A percentile compares a stretch with the other conserved stretches of the same genome.
These are phyloP conservation scores for Chaetorhynchus papuensis DNA, from an alignment of 2,113 vertebrate genomes.

Conservation along the genomic window DNA sequence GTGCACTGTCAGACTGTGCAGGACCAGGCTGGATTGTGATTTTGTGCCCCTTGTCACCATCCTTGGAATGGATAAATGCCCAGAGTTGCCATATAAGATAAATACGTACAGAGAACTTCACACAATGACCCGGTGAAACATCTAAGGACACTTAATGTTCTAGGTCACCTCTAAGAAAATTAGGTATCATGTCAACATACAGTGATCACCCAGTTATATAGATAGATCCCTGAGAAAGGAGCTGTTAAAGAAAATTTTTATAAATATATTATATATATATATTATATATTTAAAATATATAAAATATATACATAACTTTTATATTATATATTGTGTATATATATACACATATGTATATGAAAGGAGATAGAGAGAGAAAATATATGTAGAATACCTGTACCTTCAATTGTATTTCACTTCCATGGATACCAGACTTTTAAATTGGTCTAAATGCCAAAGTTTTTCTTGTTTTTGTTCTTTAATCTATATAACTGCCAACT, in stretches of 20 bases:
- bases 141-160: neutral
- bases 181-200: neutral
- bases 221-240: neutral
- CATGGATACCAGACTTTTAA: neutral
- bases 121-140: neutral
- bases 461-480: neutral
- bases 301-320: neutral
- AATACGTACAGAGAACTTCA: neutral
- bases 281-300: neutral
- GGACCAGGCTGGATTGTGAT: accelerated
- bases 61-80: neutral
- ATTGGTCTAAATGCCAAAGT: neutral
- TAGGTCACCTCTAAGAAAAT: neutral
- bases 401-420: neutral
- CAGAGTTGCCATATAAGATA: neutral
- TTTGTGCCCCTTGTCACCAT: neutral
- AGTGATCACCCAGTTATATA: neutral
- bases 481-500: neutral
- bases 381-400: neutral
- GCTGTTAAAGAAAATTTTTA: neutral
- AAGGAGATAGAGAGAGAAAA: too few relatives aligned
- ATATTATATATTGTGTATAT: neutral
- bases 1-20: accelerated
- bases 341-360: too few relatives aligned
- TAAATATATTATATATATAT: too few relatives aligned